Evolutionary conservation across 1,140 invertebrate species (phyloP).

Genomic region (Platyura marginata): DNA sequence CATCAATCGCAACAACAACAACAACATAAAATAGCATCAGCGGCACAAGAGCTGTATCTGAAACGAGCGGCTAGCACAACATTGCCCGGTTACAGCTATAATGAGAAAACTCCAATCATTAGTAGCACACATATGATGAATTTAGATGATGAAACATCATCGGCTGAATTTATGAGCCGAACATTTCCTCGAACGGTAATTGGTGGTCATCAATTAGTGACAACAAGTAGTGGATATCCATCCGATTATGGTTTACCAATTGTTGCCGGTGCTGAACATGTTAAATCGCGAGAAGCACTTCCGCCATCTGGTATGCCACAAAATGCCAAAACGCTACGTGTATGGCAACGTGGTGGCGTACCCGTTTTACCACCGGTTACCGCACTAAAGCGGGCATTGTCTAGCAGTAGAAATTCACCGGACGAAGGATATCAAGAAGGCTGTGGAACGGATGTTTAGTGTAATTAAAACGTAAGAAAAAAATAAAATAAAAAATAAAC

Average conservation of each 20-base stretch:
- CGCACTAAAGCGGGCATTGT: conserved; percentile 56
- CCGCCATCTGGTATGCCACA: conserved; percentile 23
- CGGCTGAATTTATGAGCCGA: conserved; percentile 26
- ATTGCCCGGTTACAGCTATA: conserved; percentile 35
- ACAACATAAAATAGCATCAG: conserved; percentile 19
- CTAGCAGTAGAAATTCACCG: conserved; percentile 60
- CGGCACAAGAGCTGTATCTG: conserved; percentile 27
- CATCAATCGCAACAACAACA: conserved; percentile 10
- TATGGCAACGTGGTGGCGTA: conserved; percentile 66
- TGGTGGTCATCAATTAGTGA: conserved; percentile 3
- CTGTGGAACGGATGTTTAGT: conserved; percentile 72
- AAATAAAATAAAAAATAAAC: too few species aligned
- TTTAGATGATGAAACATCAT: conserved; percentile 8
- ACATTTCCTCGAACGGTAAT: conserved; percentile 30
- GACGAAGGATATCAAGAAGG: conserved; percentile 85
- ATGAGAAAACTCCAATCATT: conserved; percentile 58
- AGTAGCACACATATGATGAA: conserved; percentile 22
- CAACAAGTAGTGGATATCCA: conserved; percentile 35
- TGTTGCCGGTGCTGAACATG: conserved; percentile 25
- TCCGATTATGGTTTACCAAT: conserved; percentile 61
- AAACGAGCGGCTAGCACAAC: conserved; percentile 30
- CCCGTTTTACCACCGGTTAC: conserved; percentile 63
- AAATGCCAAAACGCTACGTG: conserved; percentile 56
- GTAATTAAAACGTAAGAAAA: neutral
- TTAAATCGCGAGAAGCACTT: conserved; percentile 13